A percentile compares a stretch with the other conserved stretches of the same genome.
Conservation (phyloP, 2,113 vertebrate species). For the Cyanoramphus novaezelandiae region DNA sequence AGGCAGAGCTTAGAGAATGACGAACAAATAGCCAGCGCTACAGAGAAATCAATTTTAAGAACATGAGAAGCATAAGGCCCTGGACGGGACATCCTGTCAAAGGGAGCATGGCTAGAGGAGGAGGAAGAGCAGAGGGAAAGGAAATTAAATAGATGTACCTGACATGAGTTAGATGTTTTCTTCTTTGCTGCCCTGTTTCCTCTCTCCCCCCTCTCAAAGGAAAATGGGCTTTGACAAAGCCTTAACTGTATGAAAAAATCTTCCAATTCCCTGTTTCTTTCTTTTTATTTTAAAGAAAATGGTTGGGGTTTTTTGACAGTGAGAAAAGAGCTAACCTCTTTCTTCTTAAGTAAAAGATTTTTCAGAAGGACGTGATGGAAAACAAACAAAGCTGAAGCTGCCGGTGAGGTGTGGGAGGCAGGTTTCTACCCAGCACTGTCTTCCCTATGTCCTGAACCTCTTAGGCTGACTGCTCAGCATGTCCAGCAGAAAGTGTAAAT, state of each 20-base stretch:
- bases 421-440: background rate
- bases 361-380: background rate
- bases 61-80: background rate
- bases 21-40: background rate
- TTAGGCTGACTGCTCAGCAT: background rate
- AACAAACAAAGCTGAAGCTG: background rate
- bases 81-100: background rate
- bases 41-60: background rate
- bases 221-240: background rate
- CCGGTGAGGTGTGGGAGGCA: background rate
- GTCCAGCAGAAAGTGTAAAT: background rate
- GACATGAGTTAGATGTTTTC: background rate
- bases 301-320: background rate
- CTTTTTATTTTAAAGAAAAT: background rate
- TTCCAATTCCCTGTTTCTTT: background rate
- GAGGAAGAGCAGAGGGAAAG: background rate
- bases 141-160: background rate
- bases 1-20: background rate
- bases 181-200: background rate
- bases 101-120: rapidly evolving
- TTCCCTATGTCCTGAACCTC: background rate
- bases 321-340: background rate
- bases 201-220: background rate
- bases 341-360: background rate
- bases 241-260: background rate